Conservation (phyloP, 2,113 vertebrate species). For the Alces alces region DNA sequence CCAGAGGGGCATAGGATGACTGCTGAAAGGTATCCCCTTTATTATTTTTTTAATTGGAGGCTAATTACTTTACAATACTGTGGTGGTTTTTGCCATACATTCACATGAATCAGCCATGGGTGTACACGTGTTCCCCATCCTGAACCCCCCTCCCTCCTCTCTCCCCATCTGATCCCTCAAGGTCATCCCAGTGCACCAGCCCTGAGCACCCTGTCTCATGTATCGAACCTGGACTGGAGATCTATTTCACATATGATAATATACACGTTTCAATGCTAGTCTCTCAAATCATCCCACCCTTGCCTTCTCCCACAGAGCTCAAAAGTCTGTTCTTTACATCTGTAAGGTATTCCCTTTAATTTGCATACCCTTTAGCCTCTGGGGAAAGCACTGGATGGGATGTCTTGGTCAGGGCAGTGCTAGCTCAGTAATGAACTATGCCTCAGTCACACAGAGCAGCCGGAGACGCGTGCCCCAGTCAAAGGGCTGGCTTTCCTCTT, state of each 20-base stretch:
- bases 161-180: background rate
- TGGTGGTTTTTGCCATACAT: background rate
- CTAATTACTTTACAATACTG: background rate
- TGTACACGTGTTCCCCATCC: background rate
- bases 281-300: background rate
- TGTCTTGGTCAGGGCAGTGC: background rate
- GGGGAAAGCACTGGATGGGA: background rate
- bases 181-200: background rate
- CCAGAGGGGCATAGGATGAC: background rate
- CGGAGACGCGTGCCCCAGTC: background rate
- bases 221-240: background rate
- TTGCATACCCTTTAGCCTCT: background rate
- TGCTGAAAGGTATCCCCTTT: background rate
- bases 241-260: background rate
- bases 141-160: background rate
- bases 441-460: background rate
- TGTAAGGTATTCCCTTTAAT: background rate
- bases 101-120: background rate
- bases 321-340: background rate
- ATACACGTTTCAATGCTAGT: background rate
- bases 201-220: background rate
- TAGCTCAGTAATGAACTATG: background rate
- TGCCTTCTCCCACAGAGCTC: background rate
- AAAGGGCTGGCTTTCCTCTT: background rate
- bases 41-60: background rate